Base-by-base conservation (phyloP, 2,888 invertebrate genomes). In the Apamea monoglypha region DNA sequence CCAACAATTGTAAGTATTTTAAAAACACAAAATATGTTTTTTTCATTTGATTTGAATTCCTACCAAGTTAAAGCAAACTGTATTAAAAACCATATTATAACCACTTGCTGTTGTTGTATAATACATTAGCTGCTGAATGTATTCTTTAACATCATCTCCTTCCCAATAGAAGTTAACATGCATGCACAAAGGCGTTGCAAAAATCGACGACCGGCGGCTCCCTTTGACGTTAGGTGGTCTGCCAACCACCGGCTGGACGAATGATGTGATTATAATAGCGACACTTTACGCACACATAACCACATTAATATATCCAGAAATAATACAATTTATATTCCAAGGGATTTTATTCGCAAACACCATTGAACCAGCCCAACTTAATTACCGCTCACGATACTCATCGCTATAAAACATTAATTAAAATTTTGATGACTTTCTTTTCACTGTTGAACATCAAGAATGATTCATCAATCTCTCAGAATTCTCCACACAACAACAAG, bases 251-350 rank as follows among this genome's bases (percentile, higher is more conserved):
- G 89, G 90, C 90, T 89, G 89, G 88, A 87, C 91, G 91, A 93
- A 90, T 96, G 96, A 97, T 96, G 96, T 95, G 96, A 95, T 96
- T 96, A 96, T 96, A 96, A 97, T 97, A 96, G 96, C 95, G 94
- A 95, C 95, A 96, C 94, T 95, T 94, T 93, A 93, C 93, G 91
- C 94, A 93, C 92, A 93, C 92, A 92, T 91, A 90, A 80, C 75
- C 76, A 82, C 92, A 91, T 93, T 93, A 92, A 94, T 93, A 94
- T 92, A 93, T 92, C 92, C 91, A 91, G 90, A 92, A 93, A 92
- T 90, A 90, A 89, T 84, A 88, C 86, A 90, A 90, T 88, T 88
- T 86, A 88, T 87, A 80, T 82, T 84, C 67, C 79, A 82, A 77
- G 74, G 59, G 75, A 80, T 82, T 90, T 92, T 91, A 93, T 93